These are phyloP conservation scores for Epirrhoe tristata DNA, from an alignment of 2,888 invertebrate genomes.

Conservation along the genomic window DNA sequence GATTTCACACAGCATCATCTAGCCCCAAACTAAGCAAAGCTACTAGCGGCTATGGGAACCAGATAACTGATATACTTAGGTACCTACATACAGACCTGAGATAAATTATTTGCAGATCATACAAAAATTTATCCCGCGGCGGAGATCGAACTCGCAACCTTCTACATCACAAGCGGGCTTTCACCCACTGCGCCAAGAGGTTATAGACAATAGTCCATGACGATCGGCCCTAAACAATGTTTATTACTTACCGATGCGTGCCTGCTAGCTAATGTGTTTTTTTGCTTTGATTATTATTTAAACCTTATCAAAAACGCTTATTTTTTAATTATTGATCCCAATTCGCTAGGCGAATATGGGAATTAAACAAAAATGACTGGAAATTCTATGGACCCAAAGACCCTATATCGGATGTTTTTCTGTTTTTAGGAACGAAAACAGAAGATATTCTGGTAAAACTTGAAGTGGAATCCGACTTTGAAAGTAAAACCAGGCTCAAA, in stretches of 20 bases:
- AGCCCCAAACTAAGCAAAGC: too few relatives aligned
- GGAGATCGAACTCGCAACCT: too few relatives aligned
- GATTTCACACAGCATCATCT: too few relatives aligned
- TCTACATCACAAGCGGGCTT: too few relatives aligned
- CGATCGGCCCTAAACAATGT: neutral
- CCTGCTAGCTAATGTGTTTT: neutral
- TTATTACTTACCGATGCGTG: neutral
- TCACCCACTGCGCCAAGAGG: too few relatives aligned
- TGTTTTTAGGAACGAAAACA: conserved; percentile 80
- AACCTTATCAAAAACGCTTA: neutral
- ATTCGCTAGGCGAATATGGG: neutral
- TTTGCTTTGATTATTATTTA: neutral
- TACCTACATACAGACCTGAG: too few relatives aligned
- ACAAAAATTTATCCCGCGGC: too few relatives aligned
- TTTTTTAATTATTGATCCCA: neutral
- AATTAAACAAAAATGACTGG: neutral
- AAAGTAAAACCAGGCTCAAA: conserved; percentile 45
- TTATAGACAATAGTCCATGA: neutral
- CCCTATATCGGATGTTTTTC: conserved; percentile 75
- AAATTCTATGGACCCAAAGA: conserved; percentile 43
- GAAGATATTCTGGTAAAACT: conserved; percentile 64
- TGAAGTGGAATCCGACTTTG: conserved; percentile 61
- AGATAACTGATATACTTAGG: too few relatives aligned
- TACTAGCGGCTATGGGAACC: too few relatives aligned
- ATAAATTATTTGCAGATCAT: too few relatives aligned